phyloP scores from a whole-genome alignment of 2,888 invertebrate species.

The Lapara coniferarum region DNA sequence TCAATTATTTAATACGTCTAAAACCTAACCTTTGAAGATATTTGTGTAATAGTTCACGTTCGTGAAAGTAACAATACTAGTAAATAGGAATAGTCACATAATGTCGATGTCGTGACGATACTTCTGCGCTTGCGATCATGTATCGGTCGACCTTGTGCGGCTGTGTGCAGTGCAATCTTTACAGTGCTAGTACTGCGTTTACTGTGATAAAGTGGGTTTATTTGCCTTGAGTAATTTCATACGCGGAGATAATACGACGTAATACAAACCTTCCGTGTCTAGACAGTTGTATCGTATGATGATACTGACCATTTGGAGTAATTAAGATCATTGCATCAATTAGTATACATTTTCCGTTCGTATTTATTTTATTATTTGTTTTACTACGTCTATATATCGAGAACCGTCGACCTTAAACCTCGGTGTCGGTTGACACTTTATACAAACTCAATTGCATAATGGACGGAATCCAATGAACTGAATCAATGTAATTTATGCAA shows the following conservation, averaged over 20 bases:
- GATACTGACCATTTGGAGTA: constrained; percentile 1
- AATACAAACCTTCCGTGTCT: constrained; percentile 15
- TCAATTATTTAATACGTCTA: background rate
- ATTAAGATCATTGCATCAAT: constrained; percentile 35
- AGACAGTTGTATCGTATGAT: background rate
- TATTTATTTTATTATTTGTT: constrained; percentile 24
- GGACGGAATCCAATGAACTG: constrained; percentile 45
- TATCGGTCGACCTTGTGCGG: constrained; percentile 22
- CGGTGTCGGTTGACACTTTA: constrained; percentile 36
- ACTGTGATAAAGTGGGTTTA: background rate
- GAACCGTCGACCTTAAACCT: constrained; percentile 44
- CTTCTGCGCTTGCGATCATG: constrained; percentile 24
- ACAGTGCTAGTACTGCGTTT: background rate
- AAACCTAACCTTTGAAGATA: background rate
- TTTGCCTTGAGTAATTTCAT: background rate
- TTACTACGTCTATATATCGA: constrained; percentile 28
- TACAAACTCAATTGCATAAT: constrained; percentile 49
- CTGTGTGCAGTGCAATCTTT: constrained; percentile 3
- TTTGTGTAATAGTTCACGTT: constrained; percentile 41
- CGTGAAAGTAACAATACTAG: constrained; percentile 39
- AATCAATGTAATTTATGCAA: constrained; percentile 40
- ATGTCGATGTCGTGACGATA: constrained; percentile 54
- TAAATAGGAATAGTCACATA: constrained; percentile 40
- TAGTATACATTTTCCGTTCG: constrained; percentile 31
- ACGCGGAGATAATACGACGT: constrained; percentile 2